Percentiles rank a stretch among this genome's conserved stretches.
Evolutionary conservation across 2,888 invertebrate genomes (phyloP).

Genomic region (Phyllotreta striolata): DNA sequence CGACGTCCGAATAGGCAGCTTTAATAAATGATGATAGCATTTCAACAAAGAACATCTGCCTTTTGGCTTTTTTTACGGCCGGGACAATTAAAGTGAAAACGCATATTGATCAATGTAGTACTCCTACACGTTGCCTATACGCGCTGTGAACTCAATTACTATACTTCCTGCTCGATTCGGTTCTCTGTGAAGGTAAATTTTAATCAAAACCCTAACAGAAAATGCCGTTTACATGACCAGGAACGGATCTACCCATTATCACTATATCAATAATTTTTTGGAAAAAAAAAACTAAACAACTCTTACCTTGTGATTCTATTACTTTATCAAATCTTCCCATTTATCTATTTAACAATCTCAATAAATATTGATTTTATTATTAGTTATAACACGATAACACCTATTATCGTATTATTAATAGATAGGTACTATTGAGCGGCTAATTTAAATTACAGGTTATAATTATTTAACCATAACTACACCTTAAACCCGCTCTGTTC

Average conservation of each 20-base stretch:
- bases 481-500: conserved; percentile 16
- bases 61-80: conserved; percentile 36
- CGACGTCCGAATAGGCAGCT: conserved; percentile 16
- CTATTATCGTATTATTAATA: neutral
- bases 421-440: too few relatives aligned
- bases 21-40: conserved; percentile 36
- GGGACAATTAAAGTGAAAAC: conserved; percentile 52
- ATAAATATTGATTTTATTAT: too few relatives aligned
- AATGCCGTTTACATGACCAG: conserved; percentile 26
- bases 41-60: conserved; percentile 45
- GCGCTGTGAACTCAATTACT: conserved; percentile 47
- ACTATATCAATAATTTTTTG: neutral
- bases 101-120: conserved; percentile 45
- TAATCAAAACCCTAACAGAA: conserved; percentile 42
- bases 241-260: conserved; percentile 16
- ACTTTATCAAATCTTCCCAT: too few relatives aligned
- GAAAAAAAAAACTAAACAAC: neutral
- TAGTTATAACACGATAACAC: too few relatives aligned
- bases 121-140: conserved; percentile 41
- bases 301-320: too few relatives aligned
- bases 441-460: too few relatives aligned
- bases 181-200: conserved; percentile 41
- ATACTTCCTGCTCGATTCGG: conserved; percentile 46
- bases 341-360: too few relatives aligned
- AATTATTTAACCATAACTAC: too few relatives aligned